Evolutionary conservation across 2,797 vertebrate genomes (phyloP), one percentile per base, ranked within the genome.

Genomic region (Lepus townsendii): DNA sequence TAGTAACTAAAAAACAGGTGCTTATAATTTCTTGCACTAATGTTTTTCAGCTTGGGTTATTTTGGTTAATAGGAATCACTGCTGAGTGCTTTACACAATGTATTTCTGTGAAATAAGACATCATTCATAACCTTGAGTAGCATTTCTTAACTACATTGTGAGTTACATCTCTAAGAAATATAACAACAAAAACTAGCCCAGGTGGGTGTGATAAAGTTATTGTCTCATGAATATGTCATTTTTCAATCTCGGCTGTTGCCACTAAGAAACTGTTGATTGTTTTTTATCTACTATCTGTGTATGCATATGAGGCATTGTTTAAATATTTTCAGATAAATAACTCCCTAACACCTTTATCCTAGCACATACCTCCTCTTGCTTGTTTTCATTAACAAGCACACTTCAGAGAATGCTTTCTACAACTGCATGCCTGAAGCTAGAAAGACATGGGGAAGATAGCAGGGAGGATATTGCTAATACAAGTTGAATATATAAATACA

Each of bases 381-480:
- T 94, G 16, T 88, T 94, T 93, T 97, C 60, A 93, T 90, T 96
- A 95, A 91, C 65, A 94, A 88, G 32, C n/a, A 88, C 27, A 32
- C 20, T 84, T 95, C 90, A 65, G 32, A 91, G 63, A 91, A 68
- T 63, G 38, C 16, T 88, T 93, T 87, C 83, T 72, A 66, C 20
- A 94, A 89, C 91, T 73, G 69, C 78, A 42, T 65, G 57, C 9
- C 75, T 93, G 78, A 97, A 65, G 12, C 52, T 47, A 91, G 66
- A 93, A 54, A 65, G 66, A 78, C 73, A 72, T 8, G 17, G 27
- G 22, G 38, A 83, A 90, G 88, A 68, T 60, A 66, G 42, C 76
- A 93, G 83, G 63, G 69, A 97, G 87, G 79, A 95, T 96, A 96
- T 50, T 95, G 86, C 93, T 92, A 84, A 93, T 89, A 91, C 80